Conservation (phyloP, 2,113 vertebrate genomes). For the Periophthalmodon schlosseri region DNA sequence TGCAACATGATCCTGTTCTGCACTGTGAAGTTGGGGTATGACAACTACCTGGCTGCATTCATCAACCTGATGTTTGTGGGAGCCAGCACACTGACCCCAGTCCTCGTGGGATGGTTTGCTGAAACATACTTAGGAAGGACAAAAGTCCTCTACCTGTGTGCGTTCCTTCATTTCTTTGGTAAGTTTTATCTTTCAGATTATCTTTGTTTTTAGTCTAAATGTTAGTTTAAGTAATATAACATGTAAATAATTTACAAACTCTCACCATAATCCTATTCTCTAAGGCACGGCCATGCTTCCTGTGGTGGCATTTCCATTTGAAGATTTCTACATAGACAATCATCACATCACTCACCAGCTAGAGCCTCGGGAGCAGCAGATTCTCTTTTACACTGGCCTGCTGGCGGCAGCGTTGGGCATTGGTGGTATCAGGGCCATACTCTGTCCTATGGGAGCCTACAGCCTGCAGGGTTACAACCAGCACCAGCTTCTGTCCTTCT, state of each 20-base stretch:
- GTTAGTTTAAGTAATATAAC: not conserved
- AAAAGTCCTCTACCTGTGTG: constrained; percentile 83
- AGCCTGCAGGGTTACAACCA: constrained; percentile 76
- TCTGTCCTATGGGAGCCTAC: constrained; percentile 84
- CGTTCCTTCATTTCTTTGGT: constrained; percentile 91
- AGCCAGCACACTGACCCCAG: constrained; percentile 77
- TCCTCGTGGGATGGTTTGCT: constrained; percentile 84
- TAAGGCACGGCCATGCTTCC: constrained; percentile 88
- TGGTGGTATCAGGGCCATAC: constrained; percentile 85
- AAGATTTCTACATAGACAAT: constrained; percentile 83
- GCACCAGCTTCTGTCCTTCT: constrained; percentile 83
- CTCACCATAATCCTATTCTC: not conserved
- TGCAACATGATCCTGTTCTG: constrained; percentile 94
- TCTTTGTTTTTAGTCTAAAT: not conserved
- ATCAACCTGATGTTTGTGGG: constrained; percentile 90
- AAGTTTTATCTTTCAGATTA: constrained; percentile 49
- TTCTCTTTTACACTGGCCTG: constrained; percentile 83
- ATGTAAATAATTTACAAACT: not conserved
- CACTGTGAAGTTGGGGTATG: constrained; percentile 83
- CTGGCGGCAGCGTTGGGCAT: constrained; percentile 82
- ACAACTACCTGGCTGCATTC: constrained; percentile 83
- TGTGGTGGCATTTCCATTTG: constrained; percentile 87
- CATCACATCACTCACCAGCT: constrained; percentile 76
- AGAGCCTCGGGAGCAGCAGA: constrained; percentile 76
- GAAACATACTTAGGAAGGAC: constrained; percentile 80